Evolutionary conservation across 2,888 invertebrate genomes (phyloP), one percentile per base, ranked within the genome.

Genomic region (Nysson spinosus): DNA sequence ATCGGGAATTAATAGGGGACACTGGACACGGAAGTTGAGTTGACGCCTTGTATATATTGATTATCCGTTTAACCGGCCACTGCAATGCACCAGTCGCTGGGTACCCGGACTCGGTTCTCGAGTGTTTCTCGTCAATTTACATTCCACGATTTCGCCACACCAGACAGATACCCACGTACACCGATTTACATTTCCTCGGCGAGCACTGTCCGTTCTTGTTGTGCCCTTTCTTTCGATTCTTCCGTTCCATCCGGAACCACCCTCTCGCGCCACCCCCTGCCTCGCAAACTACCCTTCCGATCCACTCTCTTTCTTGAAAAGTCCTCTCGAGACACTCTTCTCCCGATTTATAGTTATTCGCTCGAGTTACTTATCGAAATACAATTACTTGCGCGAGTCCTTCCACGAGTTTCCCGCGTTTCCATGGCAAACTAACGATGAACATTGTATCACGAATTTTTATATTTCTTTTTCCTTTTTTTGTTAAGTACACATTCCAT

Each of bases 51-150:
- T 75, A 66, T 78, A 80, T 82, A 82, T 82, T 74, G 82, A 82
- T 82, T 82, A 82, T 82, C 76, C 77, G 77, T 80, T 79, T 77
- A 80, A 69, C 75, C 69, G 75, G 76, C 79, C 77, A 82, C 82
- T 81, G 82, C 82, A 82, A 80, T 82, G 82, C 82, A 82, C 81
- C 82, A 82, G 75, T 77, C 77, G 73, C 58, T 69, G n/a, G n/a
- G n/a, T n/a, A n/a, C 26, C 58, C 69, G n/a, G n/a, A 56, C 67
- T 69, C 60, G 40, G 52, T 61, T 66, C n/a, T 69, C 58, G 64
- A 72, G 72, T 64, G 57, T 64, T 72, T 71, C 70, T 69, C 69
- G 66, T 69, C 76, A 72, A 80, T 79, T 80, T 80, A 76, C 76
- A 80, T 80, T 77, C 57, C 61, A 63, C 69, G 65, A 70, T 75